Base-by-base conservation (phyloP, 2,113 vertebrate genomes). In the Donacobius atricapilla region DNA sequence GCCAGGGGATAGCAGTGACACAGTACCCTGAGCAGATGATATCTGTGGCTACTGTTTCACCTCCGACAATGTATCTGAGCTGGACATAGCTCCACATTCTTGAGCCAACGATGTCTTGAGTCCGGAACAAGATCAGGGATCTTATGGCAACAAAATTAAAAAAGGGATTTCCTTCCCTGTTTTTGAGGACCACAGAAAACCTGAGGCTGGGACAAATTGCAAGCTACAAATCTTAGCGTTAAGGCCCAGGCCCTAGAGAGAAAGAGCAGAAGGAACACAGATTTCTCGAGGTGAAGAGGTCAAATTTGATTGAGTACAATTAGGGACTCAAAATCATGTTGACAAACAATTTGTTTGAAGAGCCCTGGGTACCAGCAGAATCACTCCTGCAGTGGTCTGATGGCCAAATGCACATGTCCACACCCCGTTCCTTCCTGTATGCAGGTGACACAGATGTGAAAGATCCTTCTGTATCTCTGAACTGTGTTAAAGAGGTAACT, bases 181-280 rank as follows among this genome's bases (percentile, higher is more conserved):
- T 87, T 89, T 75, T 71, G 47, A 76, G 33, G n/a, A 40, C 31
- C 23, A 40, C 53, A 53, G 24, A 45, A 80, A 54, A n/a, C 27
- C 39, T 61, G n/a, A 83, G 15, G 9, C 25, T 61, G 40, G 35
- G 42, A 68, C 19, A 92, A 86, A 73, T 13, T 11, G 18, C 22
- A 53, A 65, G 23, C 25, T 53, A 80, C 33, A 15, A 31, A 69
- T 72, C 40, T 42, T 50, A 58, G 20, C 2, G 0, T 30, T 45
- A 83, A 80, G 45, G 35, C 15, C 16, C 21, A 58, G 35, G 15
- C 16, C 19, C 9, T 10, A 53, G 27, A 58, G 2, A n/a, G 28
- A 83, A 76, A 48, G 13, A 60, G 24, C 1, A 1, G 16, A 35
- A 51, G 18, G 28, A 47, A 42, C 27, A 45, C 0, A 0, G 60